Base-by-base conservation (phyloP, 2,888 invertebrate species). In the Caenorhabditis parvicauda region DNA sequence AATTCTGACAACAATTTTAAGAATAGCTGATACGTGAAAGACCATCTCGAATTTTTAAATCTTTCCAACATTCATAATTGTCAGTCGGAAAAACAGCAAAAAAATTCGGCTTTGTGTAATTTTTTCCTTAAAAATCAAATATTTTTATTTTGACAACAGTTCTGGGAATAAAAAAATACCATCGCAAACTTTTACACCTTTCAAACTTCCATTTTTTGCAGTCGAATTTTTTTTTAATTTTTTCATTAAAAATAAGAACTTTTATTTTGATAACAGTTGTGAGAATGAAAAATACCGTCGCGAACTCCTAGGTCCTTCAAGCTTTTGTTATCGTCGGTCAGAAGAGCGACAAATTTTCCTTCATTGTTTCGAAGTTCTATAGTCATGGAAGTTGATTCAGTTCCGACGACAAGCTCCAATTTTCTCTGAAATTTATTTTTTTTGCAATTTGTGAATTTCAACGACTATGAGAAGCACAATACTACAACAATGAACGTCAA, bases 391-490 rank as follows among this genome's bases (percentile, higher is more conserved):
- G 64, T 63, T 6, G 69, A 61, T 12, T 59, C 58, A 1, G 72
- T 65, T 28, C 72, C 72, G 5, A 72, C 72, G n/a, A 72, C 65
- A 28, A 72, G 64, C 42, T 72, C 72, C 21, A 72, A 55, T 49
- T 72, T 72, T 41, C 56, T 61, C 72, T 72, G 45, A 32, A 59
- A 50, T 1, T 7, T 14, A 44, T 14, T 6, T 24, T 14, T 24
- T 24, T 17, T 12, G 25, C 14, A 41, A 41, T 1, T 41, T 41
- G n/a, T 9, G 12, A 14, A 14, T 14, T 32, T 35, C n/a, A 35
- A 14, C 35, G n/a, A 35, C 12, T 1, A n/a, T 35, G n/a, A 35
- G 12, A n/a, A 35, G 35, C 12, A 35, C 12, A n/a, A 1, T 35
- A n/a, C 35, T 19, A 5, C 5, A 43, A 22, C 19, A 49, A n/a